phyloP scores from a whole-genome alignment of 2,888 invertebrate genomes.

The Andrena flavipes region DNA sequence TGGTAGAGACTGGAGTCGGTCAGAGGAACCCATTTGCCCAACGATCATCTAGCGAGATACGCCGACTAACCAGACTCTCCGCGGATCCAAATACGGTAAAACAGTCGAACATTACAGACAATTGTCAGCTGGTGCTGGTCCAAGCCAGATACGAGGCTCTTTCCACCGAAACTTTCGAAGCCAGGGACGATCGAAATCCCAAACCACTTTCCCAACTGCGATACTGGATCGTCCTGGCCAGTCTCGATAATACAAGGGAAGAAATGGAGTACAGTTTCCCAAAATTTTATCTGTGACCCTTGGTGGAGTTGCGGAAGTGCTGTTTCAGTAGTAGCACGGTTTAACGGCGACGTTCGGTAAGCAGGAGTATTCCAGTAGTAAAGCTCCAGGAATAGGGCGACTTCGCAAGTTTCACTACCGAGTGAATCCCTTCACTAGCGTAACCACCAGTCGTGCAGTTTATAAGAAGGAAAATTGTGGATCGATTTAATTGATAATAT shows the following conservation, averaged over 20 bases:
- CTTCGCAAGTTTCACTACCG: constrained; percentile 7
- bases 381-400: constrained; percentile 10
- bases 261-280: neutral
- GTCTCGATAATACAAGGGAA: neutral
- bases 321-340: constrained; percentile 7
- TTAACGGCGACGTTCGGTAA: neutral
- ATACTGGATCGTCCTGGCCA: neutral
- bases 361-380: neutral
- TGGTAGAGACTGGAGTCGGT: constrained; percentile 2
- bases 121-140: neutral
- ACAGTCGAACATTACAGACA: neutral
- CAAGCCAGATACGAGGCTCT: neutral
- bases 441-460: too few species aligned
- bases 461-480: too few species aligned
- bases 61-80: neutral
- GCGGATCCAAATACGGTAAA: neutral
- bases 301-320: constrained; percentile 20
- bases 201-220: neutral
- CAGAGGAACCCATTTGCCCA: neutral
- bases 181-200: neutral
- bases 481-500: too few species aligned
- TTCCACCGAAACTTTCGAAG: neutral
- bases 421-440: too few species aligned
- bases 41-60: neutral
- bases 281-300: constrained; percentile 4